Base-by-base conservation (phyloP, 2,797 vertebrate genomes). In the Argentina silus region DNA sequence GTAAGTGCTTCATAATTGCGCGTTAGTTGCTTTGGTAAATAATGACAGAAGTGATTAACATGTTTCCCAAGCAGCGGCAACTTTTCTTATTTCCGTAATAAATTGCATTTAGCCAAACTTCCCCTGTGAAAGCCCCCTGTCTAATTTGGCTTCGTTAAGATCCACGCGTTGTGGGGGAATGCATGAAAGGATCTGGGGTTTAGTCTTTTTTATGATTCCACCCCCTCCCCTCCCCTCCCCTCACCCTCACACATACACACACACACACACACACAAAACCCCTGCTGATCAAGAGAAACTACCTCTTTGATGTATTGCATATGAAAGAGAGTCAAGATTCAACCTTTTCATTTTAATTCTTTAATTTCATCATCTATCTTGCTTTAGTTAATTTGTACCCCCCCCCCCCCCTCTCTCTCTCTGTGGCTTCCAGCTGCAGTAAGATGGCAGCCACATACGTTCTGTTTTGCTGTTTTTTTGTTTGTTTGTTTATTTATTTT, bases 111-210 rank as follows among this genome's bases (percentile, higher is more conserved):
- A 51, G n/a, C 60, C 47, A 66, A 72, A 73, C 62, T n/a, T 79
- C 77, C 81, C 82, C 3, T 17, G 15, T 21, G 14, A 47, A 89
- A 87, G 70, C 73, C 63, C 27, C 69, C 14, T 1, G 82, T 77
- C 78, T 83, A 86, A 87, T 85, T 87, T 86, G 70, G 75, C 78
- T 89, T 88, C 84, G 89, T 90, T 89, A 89, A 87, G 88, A 79
- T 48, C 73, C 70, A 80, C 7, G 11, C 17, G 83, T 84, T 78
- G 21, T 21, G 81, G 73, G 77, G 80, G 69, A 79, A 74, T 45
- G 83, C 80, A 83, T 87, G 79, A 89, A 83, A 84, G 83, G 47
- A 81, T 70, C 45, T 48, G 12, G 55, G 81, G 79, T 79, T 7
- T 68, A 82, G 80, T 70, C 62, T 76, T 80, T 73, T 74, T 76